Percentiles rank a stretch among this genome's conserved stretches.
These are phyloP conservation scores for Orchestia grillus DNA, from an alignment of 1,140 invertebrate species.

Conservation along the genomic window DNA sequence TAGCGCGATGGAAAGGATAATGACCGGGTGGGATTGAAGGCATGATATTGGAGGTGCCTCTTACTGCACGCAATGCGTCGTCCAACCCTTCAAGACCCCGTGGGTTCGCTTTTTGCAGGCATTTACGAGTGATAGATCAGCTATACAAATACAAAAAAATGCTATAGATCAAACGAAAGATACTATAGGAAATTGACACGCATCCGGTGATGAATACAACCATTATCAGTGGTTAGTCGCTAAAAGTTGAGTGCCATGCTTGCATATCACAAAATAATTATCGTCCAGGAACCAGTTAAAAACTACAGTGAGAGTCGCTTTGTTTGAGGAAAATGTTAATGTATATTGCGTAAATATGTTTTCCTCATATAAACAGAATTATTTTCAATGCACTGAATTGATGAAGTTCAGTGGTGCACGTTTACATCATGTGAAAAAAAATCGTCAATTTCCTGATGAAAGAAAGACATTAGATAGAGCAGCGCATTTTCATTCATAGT, in stretches of 20 bases:
- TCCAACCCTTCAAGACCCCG: background rate
- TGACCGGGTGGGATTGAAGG: slow-evolving; percentile 12
- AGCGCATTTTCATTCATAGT: too few relatives aligned
- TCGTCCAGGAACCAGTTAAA: too few relatives aligned
- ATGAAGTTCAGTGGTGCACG: too few relatives aligned
- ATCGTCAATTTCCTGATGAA: too few relatives aligned
- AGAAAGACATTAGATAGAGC: too few relatives aligned
- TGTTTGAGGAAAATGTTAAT: too few relatives aligned
- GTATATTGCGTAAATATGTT: too few relatives aligned
- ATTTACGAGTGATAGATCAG: background rate
- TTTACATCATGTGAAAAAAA: too few relatives aligned
- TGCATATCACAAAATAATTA: too few relatives aligned
- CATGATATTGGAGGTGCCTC: background rate
- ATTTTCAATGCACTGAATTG: too few relatives aligned
- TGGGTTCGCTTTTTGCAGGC: background rate
- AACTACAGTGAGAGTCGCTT: too few relatives aligned
- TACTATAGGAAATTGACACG: background rate
- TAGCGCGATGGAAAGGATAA: slow-evolving; percentile 40
- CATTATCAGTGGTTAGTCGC: background rate
- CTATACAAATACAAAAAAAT: background rate
- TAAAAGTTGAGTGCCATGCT: background rate
- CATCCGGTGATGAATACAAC: background rate
- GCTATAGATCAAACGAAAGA: background rate
- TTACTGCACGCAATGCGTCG: slow-evolving; percentile 18
- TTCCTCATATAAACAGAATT: too few relatives aligned